Evolutionary conservation across 2,888 invertebrate genomes (phyloP).

Genomic region (Julus scanicus): DNA sequence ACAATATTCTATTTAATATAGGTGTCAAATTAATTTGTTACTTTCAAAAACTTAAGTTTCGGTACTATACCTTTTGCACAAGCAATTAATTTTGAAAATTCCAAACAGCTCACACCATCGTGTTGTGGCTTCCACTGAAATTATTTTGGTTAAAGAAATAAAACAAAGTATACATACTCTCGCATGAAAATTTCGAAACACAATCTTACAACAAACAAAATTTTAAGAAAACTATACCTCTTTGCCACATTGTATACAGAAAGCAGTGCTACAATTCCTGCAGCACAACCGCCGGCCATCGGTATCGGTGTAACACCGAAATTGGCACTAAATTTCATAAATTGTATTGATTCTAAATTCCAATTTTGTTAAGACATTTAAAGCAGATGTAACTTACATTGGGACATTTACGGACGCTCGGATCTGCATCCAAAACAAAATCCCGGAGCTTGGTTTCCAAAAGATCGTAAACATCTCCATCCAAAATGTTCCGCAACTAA

Average conservation of each 20-base stretch:
- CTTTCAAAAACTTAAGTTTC: not conserved
- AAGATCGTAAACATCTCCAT: not conserved
- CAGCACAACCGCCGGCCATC: slow-evolving; percentile 8
- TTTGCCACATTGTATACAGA: not conserved
- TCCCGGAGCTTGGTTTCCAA: not conserved
- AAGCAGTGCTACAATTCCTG: not conserved
- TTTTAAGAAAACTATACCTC: not conserved
- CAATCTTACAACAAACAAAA: too few species aligned
- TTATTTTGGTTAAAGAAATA: not conserved
- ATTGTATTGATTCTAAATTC: not conserved
- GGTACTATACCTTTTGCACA: not conserved
- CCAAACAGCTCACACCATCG: not conserved
- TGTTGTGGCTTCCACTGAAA: slow-evolving; percentile 10
- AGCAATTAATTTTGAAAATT: not conserved
- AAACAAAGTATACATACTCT: not conserved
- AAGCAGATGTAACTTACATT: not conserved
- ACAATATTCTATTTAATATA: not conserved
- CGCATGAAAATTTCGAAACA: too few species aligned
- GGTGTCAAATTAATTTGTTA: not conserved
- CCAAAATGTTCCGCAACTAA: not conserved
- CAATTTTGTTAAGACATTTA: not conserved
- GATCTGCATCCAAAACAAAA: not conserved
- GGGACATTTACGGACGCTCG: not conserved
- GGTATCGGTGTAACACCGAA: not conserved
- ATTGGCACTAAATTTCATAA: not conserved